Percentiles rank a stretch among this genome's conserved stretches.
phyloP scores from a whole-genome alignment of 2,888 invertebrate genomes.

The Callosobruchus maculatus region DNA sequence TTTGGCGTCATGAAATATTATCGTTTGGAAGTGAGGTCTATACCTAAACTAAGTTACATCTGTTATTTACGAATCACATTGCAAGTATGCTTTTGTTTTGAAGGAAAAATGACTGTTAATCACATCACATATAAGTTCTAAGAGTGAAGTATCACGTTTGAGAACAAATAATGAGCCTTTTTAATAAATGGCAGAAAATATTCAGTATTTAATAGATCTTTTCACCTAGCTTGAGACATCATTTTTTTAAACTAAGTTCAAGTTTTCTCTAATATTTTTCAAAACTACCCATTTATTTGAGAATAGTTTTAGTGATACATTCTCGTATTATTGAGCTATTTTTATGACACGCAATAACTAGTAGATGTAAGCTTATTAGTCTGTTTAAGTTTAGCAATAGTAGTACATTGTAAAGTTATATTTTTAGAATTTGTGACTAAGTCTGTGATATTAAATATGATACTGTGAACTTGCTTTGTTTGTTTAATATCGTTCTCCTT shows the following conservation, averaged over 20 bases:
- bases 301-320: background rate
- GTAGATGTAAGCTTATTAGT: background rate
- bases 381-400: background rate
- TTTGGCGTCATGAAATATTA: no score
- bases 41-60: no score
- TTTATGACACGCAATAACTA: background rate
- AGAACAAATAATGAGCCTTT: background rate
- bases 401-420: conserved; percentile 8
- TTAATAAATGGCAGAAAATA: background rate
- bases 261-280: background rate
- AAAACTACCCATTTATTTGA: background rate
- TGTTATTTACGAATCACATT: no score
- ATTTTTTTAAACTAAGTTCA: background rate
- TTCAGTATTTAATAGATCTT: background rate
- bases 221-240: background rate
- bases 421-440: conserved; percentile 42
- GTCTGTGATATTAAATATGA: conserved; percentile 44
- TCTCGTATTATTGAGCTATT: background rate
- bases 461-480: conserved; percentile 4
- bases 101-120: no score
- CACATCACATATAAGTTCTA: no score
- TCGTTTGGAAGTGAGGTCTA: no score
- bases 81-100: no score
- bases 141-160: no score
- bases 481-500: background rate